Base-by-base conservation (phyloP, 2,888 invertebrate genomes). In the Pollenia angustigena region DNA sequence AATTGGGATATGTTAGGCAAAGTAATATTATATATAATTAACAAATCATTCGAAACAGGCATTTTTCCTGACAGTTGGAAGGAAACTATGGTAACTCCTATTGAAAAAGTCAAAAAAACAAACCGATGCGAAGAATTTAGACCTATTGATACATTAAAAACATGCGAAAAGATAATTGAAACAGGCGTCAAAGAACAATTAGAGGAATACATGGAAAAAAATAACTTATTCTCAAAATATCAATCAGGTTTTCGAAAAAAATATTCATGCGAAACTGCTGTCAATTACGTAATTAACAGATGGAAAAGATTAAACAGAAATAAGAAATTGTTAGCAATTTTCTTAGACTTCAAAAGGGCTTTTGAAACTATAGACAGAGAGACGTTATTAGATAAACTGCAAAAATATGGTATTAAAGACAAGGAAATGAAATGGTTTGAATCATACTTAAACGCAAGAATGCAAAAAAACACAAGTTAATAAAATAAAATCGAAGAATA, bases 321-420 rank as follows among this genome's bases (percentile, higher is more conserved):
- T 18, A 18, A 18, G 18, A 18, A 18, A 18, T 18, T 18, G 1
- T 18, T 18, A 18, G 18, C 18, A 18, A 18, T 18, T 18, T 18
- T 18, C 18, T 18, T 18, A 18, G 18, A 18, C 18, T 18, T 18
- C 18, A 18, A 18, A 18, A 18, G 18, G 16, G 54, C 54, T 7
- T 18, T 54, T 54, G 54, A 54, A 54, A 54, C 54, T 18, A 54
- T 54, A 16, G 54, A 54, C 54, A 54, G 54, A 54, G 7, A 54
- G 7, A 54, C 18, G 9, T 18, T 54, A 54, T 9, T 54, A 54
- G 4, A 16, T 18, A 54, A 54, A 54, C 11, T 54, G 9, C 18
- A 18, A 18, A 18, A 54, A 9, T 54, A 54, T 18, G 16, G 54
- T 18, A 54, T 18, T 8, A 16, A 54, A 54, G 54, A 54, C 8